Evolutionary conservation across 1,140 invertebrate species (phyloP), one percentile per base, ranked within the genome.

Genomic region (Platyscapa corneri): DNA sequence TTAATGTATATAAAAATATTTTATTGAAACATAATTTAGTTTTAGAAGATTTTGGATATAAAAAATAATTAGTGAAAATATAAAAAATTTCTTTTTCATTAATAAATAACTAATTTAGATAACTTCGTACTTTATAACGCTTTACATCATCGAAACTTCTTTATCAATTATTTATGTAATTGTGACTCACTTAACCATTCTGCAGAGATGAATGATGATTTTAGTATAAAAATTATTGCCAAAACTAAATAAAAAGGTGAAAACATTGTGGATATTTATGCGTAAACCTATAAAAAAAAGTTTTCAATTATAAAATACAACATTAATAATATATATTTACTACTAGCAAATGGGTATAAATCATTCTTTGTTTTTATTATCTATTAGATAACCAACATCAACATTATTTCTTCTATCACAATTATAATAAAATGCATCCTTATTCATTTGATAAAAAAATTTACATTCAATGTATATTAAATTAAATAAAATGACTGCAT

Each of bases 171-270:
- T 79, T 79, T 60, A 60, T 79, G 39, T 64, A 60, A 30, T 39
- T 37, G 1, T 37, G n/a, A 75, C 76, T 84, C 27, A 84, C 83
- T 76, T 34, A 79, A 32, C 76, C 42, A 72, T 60, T 79, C 42
- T 14, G 60, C 34, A 30, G 46, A 53, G 0, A 42, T 14, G 42
- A 60, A 14, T 39, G 76, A 30, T 46, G 46, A 34, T 30, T 32
- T 79, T 27, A 56, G 60, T 30, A 84, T 10, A 56, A 10, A 46
- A 30, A 60, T 6, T 30, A 84, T 79, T 32, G 32, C 7, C 39
- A 79, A 10, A 42, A 79, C n/a, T 56, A 79, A 60, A 42, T 84
- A 72, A n/a, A 23, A 39, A 53, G 49, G 34, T 34, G 23, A 65
- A 77, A 70, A 56, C 7, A 53, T 67, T 3, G 16, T 77, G 39